Conservation (phyloP, 1,140 invertebrate genomes). For the Procambarus virginalis region DNA sequence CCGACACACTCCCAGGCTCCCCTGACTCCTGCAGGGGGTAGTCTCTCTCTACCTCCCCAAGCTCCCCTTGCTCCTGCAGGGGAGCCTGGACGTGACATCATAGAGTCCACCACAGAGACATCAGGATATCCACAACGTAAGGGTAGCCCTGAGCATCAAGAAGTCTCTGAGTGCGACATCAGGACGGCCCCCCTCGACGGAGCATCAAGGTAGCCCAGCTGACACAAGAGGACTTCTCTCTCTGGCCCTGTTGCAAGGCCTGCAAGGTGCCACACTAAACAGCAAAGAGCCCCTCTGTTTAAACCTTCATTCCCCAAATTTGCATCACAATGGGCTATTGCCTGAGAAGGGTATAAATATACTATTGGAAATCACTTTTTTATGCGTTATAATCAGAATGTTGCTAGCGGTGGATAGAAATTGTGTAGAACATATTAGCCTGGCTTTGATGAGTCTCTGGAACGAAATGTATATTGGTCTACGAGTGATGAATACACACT, state of each 20-base stretch:
- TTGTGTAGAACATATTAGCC: conserved; percentile 18
- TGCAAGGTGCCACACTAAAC: neutral
- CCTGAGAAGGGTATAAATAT: conserved; percentile 53
- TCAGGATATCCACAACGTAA: too few relatives aligned
- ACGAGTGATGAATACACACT: neutral
- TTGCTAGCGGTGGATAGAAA: conserved; percentile 13
- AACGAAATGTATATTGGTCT: neutral
- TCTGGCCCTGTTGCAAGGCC: too few relatives aligned
- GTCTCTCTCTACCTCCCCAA: neutral
- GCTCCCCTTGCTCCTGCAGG: too few relatives aligned
- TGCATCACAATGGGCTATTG: conserved; percentile 51
- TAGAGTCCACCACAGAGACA: too few relatives aligned
- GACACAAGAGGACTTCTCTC: too few relatives aligned
- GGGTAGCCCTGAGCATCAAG: too few relatives aligned
- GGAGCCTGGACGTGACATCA: too few relatives aligned
- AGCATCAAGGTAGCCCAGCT: too few relatives aligned
- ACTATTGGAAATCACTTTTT: conserved; percentile 56
- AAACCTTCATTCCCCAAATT: conserved; percentile 41
- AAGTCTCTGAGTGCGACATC: too few relatives aligned
- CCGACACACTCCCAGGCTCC: neutral
- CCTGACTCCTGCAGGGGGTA: neutral
- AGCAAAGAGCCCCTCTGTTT: conserved; percentile 12
- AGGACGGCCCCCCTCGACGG: too few relatives aligned
- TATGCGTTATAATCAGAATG: conserved; percentile 37
- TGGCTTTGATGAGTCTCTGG: conserved; percentile 18